phyloP scores from a whole-genome alignment of 2,888 invertebrate species.

The Tromatobia lineatoria region DNA sequence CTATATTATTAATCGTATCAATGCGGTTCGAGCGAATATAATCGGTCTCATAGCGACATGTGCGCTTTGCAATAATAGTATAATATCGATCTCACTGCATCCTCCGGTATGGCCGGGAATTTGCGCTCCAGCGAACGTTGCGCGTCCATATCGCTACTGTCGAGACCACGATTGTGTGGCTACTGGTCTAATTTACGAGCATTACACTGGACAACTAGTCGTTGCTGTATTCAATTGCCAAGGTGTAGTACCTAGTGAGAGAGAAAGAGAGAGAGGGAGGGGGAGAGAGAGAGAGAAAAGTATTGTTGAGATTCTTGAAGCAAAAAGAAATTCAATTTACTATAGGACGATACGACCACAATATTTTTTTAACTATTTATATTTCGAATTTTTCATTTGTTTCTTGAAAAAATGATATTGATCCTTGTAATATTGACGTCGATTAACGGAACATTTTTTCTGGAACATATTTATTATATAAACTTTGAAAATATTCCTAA shows the following conservation, averaged over 20 bases:
- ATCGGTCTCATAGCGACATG: conserved; percentile 47
- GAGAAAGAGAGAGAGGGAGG: not conserved
- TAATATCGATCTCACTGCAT: conserved; percentile 60
- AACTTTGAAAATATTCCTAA: too few species aligned
- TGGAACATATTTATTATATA: too few species aligned
- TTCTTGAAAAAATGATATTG: too few species aligned
- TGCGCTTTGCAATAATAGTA: conserved; percentile 60
- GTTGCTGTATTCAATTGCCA: conserved; percentile 53
- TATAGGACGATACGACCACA: not conserved
- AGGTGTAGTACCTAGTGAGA: conserved; percentile 1
- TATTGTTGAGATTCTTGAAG: not conserved
- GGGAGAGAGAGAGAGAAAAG: not conserved
- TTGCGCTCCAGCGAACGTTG: conserved; percentile 25
- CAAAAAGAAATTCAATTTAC: not conserved
- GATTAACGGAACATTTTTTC: too few species aligned
- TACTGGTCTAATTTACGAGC: conserved; percentile 62
- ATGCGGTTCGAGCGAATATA: conserved; percentile 41
- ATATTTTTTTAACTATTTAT: not conserved
- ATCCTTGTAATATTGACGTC: too few species aligned
- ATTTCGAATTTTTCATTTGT: too few species aligned
- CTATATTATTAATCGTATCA: conserved; percentile 55
- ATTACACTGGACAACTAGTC: conserved; percentile 50
- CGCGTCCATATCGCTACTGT: conserved; percentile 48
- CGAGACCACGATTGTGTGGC: conserved; percentile 55
- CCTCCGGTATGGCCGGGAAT: conserved; percentile 23